phyloP scores from a whole-genome alignment of 2,888 invertebrate species.

The Melanchra persicariae region DNA sequence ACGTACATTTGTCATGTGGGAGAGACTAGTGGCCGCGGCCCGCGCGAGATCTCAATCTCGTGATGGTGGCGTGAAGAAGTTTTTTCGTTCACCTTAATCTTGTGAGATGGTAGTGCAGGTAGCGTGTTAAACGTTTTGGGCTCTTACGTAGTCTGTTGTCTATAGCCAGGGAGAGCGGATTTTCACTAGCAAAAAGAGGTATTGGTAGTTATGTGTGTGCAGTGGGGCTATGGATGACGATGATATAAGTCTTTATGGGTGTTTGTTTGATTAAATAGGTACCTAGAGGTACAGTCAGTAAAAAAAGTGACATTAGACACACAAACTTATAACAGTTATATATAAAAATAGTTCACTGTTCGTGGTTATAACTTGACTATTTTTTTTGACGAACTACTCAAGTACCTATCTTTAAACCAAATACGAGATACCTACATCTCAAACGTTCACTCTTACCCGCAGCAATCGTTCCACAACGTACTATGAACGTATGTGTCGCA shows the following conservation, averaged over 20 bases:
- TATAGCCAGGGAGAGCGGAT: neutral
- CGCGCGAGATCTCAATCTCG: conserved; percentile 85
- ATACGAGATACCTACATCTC: neutral
- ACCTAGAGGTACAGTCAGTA: neutral
- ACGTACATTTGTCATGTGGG: conserved; percentile 87
- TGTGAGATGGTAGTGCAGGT: conserved; percentile 73
- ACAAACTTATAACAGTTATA: neutral
- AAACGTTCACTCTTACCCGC: neutral
- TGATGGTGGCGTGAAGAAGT: conserved; percentile 70
- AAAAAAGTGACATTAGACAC: neutral
- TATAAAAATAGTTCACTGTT: neutral
- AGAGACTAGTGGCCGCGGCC: conserved; percentile 65
- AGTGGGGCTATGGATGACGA: neutral
- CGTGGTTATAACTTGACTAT: neutral
- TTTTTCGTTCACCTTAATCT: conserved; percentile 80
- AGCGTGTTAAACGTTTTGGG: conserved; percentile 43
- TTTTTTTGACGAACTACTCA: neutral
- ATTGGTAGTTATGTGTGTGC: too few relatives aligned
- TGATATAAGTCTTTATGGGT: neutral
- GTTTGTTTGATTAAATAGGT: neutral
- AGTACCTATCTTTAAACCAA: neutral
- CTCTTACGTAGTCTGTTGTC: neutral
- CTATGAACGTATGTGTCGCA: conserved; percentile 53
- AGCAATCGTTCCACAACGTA: neutral
- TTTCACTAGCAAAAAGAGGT: neutral